A percentile compares a stretch with the other conserved stretches of the same genome.
Evolutionary conservation across 2,797 vertebrate species (phyloP).

Genomic region (Cuculus canorus): DNA sequence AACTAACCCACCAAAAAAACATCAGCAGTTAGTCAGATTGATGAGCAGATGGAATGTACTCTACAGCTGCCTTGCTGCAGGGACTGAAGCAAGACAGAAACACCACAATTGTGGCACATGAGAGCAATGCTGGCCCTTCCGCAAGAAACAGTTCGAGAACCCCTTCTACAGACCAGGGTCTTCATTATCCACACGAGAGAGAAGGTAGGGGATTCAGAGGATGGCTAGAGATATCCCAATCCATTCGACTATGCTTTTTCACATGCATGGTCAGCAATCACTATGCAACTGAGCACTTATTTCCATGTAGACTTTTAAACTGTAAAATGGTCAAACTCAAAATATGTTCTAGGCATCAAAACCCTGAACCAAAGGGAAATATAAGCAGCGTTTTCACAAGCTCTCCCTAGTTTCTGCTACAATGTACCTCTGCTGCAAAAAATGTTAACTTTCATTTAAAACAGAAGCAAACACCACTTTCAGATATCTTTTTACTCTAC

Average conservation of each 20-base stretch:
- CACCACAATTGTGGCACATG: background rate
- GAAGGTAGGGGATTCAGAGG: background rate
- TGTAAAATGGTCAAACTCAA: background rate
- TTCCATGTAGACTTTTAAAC: background rate
- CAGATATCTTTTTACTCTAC: background rate
- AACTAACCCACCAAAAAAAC: background rate
- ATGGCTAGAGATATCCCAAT: background rate
- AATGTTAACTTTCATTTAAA: background rate
- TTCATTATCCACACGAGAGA: background rate
- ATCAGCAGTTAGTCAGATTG: background rate
- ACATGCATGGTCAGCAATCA: background rate
- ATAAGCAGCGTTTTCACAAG: background rate
- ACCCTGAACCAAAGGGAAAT: background rate
- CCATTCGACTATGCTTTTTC: background rate
- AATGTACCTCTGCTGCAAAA: background rate
- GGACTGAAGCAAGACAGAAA: background rate
- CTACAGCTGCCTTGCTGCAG: background rate
- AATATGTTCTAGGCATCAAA: background rate
- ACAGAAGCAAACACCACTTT: background rate
- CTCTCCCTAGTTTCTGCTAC: background rate
- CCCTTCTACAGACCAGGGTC: background rate
- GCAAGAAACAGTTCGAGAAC: background rate
- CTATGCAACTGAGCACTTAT: background rate
- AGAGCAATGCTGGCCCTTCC: background rate
- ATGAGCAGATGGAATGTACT: background rate